Conservation (phyloP, 2,797 vertebrate genomes). For the Alca torda region DNA sequence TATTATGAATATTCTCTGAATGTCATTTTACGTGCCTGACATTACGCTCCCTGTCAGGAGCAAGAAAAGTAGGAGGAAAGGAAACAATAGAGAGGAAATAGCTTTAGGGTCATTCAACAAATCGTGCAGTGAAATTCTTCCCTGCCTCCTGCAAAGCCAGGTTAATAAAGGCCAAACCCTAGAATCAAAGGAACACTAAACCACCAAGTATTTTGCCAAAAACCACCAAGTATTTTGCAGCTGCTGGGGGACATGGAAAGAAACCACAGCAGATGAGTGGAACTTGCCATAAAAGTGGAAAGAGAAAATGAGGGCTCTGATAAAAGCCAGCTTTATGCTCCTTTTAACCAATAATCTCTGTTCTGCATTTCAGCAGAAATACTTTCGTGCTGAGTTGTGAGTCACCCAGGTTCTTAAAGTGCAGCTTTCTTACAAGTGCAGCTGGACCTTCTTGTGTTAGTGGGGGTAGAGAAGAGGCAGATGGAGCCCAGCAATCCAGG, state of each 20-base stretch:
- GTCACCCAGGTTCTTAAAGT: not conserved
- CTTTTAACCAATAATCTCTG: not conserved
- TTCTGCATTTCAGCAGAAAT: not conserved
- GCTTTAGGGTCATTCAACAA: not conserved
- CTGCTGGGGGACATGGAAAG: not conserved
- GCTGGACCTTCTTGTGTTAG: not conserved
- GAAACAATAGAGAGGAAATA: conserved; percentile 22
- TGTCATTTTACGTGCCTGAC: not conserved
- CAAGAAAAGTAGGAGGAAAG: conserved; percentile 5
- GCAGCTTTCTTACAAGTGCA: not conserved
- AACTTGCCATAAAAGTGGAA: not conserved
- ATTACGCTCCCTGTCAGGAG: not conserved
- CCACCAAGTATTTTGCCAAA: not conserved
- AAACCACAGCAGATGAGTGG: conserved; percentile 8
- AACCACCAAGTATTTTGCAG: not conserved
- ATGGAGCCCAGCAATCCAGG: not conserved
- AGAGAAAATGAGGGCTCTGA: not conserved
- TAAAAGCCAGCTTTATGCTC: not conserved
- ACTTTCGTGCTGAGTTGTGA: not conserved
- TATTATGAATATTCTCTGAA: not conserved
- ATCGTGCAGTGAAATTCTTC: not conserved
- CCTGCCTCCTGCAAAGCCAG: not conserved
- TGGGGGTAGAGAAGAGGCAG: not conserved
- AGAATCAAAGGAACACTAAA: conserved; percentile 7
- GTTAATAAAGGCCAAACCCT: not conserved